Base-by-base conservation (phyloP, 1,140 invertebrate genomes). In the Drosophila carrolli region DNA sequence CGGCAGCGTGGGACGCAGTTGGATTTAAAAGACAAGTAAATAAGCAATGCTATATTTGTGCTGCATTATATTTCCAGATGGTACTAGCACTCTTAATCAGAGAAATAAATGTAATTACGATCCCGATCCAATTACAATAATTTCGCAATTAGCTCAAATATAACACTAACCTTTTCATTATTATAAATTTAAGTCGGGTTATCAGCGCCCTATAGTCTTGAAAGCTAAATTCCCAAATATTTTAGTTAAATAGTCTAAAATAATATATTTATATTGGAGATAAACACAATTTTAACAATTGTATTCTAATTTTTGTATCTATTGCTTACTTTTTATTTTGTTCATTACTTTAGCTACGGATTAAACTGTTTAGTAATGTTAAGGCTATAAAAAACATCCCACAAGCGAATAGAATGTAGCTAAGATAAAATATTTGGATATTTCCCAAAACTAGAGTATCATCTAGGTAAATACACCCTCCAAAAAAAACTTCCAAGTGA, bases 1-100 rank as follows among this genome's bases (percentile, higher is more conserved):
- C 0, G 92, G 91, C 9, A 92, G 92, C 55, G 91, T 91, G 4
- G 92, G 92, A 9, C 79, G 91, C 2, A 92, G 79, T 65, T 92
- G 91, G 91, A 91, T 92, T 51, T 92, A 90, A 19, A 29, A 43
- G 0, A 27, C 23, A 3, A 8, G 27, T 14, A 37, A 4, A 4
- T 27, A 16, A 46, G 8, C 11, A 23, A 6, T 10, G 4, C 29
- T 13, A 50, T 7, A 7, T 8, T 32, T 7, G 7, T 32, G 7
- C 29, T 1, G 29, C 27, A 48, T 7, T 4, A 5, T 8, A 13
- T 29, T 40, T 61, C 14, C 11, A 6, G 10, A 4, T 4, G 4
- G 5, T 27, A 23, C 23, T 4, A 23, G 23, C 4, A 23, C 23
- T 4, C 23, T 23, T 23, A 14, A 41, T n/a, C 19, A 37, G 19